phyloP scores from a whole-genome alignment of 1,140 invertebrate species.

The Hydropsyche tenuis region DNA sequence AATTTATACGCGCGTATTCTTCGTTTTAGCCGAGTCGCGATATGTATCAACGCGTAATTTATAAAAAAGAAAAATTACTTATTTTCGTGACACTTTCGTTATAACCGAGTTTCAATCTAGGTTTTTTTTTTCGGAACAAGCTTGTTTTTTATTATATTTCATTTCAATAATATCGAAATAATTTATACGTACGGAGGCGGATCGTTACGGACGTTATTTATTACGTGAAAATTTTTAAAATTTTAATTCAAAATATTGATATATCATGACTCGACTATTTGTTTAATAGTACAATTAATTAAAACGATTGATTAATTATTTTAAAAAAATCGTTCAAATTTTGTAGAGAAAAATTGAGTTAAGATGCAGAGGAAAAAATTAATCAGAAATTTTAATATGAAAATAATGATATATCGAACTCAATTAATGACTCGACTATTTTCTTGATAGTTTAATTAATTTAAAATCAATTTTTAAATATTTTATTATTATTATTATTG shows the following conservation, averaged over 20 bases:
- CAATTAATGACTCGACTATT: too few species aligned
- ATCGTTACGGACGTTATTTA: conserved; percentile 1
- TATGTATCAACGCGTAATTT: conserved; percentile 14
- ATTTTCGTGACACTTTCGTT: conserved; percentile 8
- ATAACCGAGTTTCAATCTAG: background rate
- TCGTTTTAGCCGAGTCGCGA: conserved; percentile 6
- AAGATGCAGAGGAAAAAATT: background rate
- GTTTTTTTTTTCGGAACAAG: background rate
- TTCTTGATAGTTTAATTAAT: too few species aligned
- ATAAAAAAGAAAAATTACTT: conserved; percentile 5
- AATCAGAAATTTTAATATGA: too few species aligned
- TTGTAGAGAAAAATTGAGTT: background rate
- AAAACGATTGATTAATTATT: too few species aligned
- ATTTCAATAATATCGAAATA: background rate
- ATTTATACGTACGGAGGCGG: background rate
- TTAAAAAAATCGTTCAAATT: too few species aligned
- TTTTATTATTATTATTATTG: background rate
- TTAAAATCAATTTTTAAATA: too few species aligned
- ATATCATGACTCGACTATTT: too few species aligned
- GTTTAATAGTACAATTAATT: too few species aligned
- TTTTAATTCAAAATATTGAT: background rate
- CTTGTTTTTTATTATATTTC: background rate
- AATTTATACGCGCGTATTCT: conserved; percentile 1
- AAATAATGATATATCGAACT: too few species aligned
- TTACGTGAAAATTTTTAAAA: background rate